Evolutionary conservation across 1,140 invertebrate genomes (phyloP).

Genomic region (Caenorhabditis inopinata): DNA sequence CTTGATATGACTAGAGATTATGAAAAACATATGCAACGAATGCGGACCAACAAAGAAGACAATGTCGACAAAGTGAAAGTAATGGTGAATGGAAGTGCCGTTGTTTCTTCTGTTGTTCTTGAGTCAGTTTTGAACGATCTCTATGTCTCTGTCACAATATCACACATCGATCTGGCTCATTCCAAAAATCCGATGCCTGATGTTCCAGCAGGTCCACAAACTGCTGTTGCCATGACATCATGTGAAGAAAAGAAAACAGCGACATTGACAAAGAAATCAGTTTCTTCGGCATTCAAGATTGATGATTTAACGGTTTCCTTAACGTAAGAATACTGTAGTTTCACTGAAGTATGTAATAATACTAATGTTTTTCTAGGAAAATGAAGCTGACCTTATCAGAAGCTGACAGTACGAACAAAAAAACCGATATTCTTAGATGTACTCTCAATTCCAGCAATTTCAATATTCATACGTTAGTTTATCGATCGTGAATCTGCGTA

Average conservation of each 20-base stretch:
- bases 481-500: no score
- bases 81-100: background rate
- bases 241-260: background rate
- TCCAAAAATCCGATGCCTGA: background rate
- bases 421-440: background rate
- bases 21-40: conserved; percentile 36
- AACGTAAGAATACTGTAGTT: background rate
- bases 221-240: background rate
- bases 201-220: background rate
- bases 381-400: background rate
- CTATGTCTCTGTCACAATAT: conserved; percentile 43
- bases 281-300: background rate
- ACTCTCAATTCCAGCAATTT: background rate
- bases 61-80: background rate
- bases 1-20: conserved; percentile 26
- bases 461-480: conserved; percentile 1
- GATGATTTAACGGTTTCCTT: background rate
- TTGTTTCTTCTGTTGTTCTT: conserved; percentile 14
- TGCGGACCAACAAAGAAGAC: background rate
- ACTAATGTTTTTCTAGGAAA: background rate
- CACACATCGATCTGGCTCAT: conserved; percentile 24
- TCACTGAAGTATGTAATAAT: background rate
- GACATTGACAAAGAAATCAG: background rate
- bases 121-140: conserved; percentile 40
- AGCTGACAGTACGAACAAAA: background rate